These are phyloP conservation scores for Aphyosemion australe DNA, from an alignment of 2,113 vertebrate genomes.

Conservation along the genomic window DNA sequence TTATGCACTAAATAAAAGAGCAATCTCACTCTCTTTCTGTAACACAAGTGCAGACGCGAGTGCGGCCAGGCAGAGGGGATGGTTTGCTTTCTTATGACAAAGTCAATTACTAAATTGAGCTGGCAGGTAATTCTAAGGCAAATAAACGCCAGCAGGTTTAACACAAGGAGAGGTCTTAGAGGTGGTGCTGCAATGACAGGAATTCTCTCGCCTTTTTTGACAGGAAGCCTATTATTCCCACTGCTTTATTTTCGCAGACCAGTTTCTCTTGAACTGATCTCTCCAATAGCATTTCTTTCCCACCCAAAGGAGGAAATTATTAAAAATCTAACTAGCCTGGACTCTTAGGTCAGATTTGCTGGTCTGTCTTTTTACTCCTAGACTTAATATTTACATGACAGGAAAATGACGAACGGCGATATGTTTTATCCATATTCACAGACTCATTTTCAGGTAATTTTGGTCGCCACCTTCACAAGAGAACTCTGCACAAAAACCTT, in stretches of 20 bases:
- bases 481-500: conserved; percentile 37
- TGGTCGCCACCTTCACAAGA: conserved; percentile 35
- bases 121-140: conserved; percentile 85
- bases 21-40: background rate
- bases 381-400: conserved; percentile 55
- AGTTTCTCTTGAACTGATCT: conserved; percentile 44
- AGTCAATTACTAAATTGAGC: conserved; percentile 83
- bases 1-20: background rate
- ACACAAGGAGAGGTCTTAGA: conserved; percentile 72
- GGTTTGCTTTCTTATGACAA: conserved; percentile 95
- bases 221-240: conserved; percentile 79
- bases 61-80: conserved; percentile 65
- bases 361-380: conserved; percentile 21
- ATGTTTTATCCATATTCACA: conserved; percentile 31
- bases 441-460: conserved; percentile 33
- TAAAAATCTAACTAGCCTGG: conserved; percentile 7
- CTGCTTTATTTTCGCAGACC: conserved; percentile 72
- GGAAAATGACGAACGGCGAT: conserved; percentile 16
- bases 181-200: conserved; percentile 61
- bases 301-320: conserved; percentile 1
- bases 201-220: conserved; percentile 71
- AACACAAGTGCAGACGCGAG: conserved; percentile 38
- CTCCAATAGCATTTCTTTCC: conserved; percentile 53
- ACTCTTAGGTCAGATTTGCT: conserved; percentile 15
- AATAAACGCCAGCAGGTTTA: conserved; percentile 85